These are phyloP conservation scores for Geococcyx californianus DNA, from an alignment of 2,113 vertebrate genomes.

Conservation along the genomic window DNA sequence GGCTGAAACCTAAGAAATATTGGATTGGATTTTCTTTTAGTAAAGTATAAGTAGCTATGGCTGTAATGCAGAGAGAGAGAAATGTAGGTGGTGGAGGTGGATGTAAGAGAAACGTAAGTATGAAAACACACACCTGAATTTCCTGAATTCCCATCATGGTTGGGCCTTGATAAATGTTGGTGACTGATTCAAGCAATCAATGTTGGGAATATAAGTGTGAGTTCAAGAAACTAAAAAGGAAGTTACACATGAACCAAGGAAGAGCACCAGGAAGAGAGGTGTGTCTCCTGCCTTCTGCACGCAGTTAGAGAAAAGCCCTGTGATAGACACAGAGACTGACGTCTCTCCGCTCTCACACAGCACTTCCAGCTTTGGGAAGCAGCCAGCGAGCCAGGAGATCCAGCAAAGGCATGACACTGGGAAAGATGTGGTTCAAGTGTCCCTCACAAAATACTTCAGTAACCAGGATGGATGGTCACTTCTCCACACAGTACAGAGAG, in stretches of 20 bases:
- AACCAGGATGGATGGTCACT: not conserved
- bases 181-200: not conserved
- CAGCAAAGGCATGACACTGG: not conserved
- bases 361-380: not conserved
- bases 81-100: not conserved
- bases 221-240: not conserved
- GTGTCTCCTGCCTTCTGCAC: not conserved
- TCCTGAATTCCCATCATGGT: not conserved
- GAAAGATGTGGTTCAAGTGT: not conserved
- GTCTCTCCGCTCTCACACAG: not conserved
- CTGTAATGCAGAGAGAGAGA: not conserved
- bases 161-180: not conserved
- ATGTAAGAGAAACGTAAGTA: not conserved
- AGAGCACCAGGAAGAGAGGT: not conserved
- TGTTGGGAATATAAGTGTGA: not conserved
- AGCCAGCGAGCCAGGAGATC: not conserved
- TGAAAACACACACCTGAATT: not conserved
- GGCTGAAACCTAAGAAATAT: not conserved
- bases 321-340: not conserved
- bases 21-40: not conserved
- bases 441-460: not conserved
- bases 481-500: not conserved
- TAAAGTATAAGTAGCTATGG: not conserved
- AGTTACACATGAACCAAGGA: not conserved
- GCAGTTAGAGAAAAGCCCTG: not conserved